Evolutionary conservation across 37 sponge, comb jelly and placozoan genomes (phyloP).

Genomic region (Halichondria panicea): DNA sequence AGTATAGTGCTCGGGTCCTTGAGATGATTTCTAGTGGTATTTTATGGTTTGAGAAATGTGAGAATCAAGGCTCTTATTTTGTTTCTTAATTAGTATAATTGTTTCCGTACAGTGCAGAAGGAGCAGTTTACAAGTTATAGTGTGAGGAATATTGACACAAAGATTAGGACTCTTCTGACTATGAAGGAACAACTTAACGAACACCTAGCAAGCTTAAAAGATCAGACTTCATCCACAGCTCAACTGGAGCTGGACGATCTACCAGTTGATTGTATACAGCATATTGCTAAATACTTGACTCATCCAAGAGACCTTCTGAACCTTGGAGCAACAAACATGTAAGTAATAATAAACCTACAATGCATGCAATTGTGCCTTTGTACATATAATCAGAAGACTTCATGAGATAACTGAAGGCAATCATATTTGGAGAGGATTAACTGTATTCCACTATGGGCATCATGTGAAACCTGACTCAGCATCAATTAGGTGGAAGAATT

Average conservation of each 20-base stretch:
- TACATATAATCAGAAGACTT: too few relatives aligned
- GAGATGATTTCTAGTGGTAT: not conserved
- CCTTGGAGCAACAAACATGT: constrained; percentile 29
- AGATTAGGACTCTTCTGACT: constrained; percentile 36
- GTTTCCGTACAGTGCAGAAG: too few relatives aligned
- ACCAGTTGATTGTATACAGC: constrained; percentile 31
- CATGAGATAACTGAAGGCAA: constrained; percentile 15
- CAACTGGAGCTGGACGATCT: constrained; percentile 7
- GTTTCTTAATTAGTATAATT: too few relatives aligned
- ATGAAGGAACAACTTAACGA: constrained; percentile 13
- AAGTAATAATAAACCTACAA: too few relatives aligned
- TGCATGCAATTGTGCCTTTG: too few relatives aligned
- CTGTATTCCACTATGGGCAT: constrained; percentile 28
- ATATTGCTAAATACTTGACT: constrained; percentile 23
- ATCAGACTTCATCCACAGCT: too few relatives aligned
- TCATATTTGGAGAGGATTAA: constrained; percentile 30
- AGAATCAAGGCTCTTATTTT: too few relatives aligned
- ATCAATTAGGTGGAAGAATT: too few relatives aligned
- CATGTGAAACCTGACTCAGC: too few relatives aligned
- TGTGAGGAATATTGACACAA: constrained; percentile 6
- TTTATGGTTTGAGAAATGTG: too few relatives aligned
- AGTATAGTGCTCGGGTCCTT: too few relatives aligned
- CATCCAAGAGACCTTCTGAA: constrained; percentile 46
- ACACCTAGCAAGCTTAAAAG: not conserved
- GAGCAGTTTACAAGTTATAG: constrained; percentile 10